Base-by-base conservation (phyloP, 2,797 vertebrate species). In the Macropodus opercularis region DNA sequence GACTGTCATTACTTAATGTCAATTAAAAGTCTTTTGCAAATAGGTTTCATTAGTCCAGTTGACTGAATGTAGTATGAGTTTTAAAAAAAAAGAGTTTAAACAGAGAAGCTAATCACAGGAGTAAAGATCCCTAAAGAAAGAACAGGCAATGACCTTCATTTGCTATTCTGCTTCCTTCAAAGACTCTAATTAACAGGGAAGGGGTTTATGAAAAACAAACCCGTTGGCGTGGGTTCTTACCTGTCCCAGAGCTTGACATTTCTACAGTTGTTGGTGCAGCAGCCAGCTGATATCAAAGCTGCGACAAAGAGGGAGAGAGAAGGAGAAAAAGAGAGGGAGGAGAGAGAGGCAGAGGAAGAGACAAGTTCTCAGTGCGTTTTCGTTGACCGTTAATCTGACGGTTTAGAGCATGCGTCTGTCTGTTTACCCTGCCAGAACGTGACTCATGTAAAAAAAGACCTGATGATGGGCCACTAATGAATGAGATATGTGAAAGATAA, bases 221-320 rank as follows among this genome's bases (percentile, higher is more conserved):
- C 56, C 46, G 43, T 23, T 39, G 38, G n/a, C 35, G 38, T 40
- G 17, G 47, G 31, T 26, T 75, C 88, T 91, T 90, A 93, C 91
- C 92, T 92, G 89, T 93, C 92, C 92, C 92, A 92, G 78, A 92
- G 80, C 87, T 92, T 92, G 79, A 92, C 92, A 80, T 92, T 92
- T 87, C 91, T 91, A 86, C 92, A 92, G 90, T 92, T 92, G 86
- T 89, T 93, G 77, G 86, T 91, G 87, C 91, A 92, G 86, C 92
- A 93, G 77, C 91, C 88, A 5, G 91, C 91, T 63, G 91, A 92
- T 90, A 92, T 93, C 87, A 92, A 87, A 79, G 91, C 92, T 92
- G 87, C 59, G 65, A 56, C 44, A 60, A 31, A 63, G 57, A 36
- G n/a, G 5, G 17, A 57, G 35, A 59, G 51, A 75, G 29, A n/a